These are phyloP conservation scores for Mionectes macconnelli DNA, from an alignment of 2,113 vertebrate genomes.

Conservation along the genomic window DNA sequence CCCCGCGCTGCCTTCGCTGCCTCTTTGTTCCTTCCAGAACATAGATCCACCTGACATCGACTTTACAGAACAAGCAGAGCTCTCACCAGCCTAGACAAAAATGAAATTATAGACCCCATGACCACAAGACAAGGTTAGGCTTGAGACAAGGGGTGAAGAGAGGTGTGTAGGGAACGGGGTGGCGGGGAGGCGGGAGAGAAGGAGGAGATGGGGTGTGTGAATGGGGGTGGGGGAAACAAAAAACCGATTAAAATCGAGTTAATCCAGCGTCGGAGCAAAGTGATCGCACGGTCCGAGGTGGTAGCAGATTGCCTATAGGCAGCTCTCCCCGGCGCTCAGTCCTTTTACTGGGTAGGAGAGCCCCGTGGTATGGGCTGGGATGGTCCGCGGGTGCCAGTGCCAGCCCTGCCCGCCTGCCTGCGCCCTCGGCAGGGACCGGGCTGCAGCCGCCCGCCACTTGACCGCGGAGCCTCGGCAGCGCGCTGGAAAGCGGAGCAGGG, in stretches of 20 bases:
- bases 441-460: background rate
- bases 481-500: background rate
- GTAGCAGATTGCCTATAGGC: background rate
- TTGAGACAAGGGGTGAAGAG: constrained; percentile 57
- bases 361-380: background rate
- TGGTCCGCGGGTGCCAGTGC: background rate
- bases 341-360: background rate
- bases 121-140: constrained; percentile 79
- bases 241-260: constrained; percentile 71
- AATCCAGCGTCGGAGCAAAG: constrained; percentile 74
- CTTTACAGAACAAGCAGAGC: constrained; percentile 82
- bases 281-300: constrained; percentile 46
- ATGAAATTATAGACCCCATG: constrained; percentile 87
- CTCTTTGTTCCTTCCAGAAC: constrained; percentile 83
- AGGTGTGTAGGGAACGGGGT: background rate
- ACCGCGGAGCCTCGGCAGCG: background rate
- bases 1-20: constrained; percentile 82
- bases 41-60: constrained; percentile 93
- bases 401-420: constrained; percentile 9
- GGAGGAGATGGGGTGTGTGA: constrained; percentile 6
- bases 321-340: background rate
- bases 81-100: constrained; percentile 85
- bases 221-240: background rate
- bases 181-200: background rate
- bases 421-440: background rate